Percentiles rank a stretch among this genome's conserved stretches.
phyloP scores from a whole-genome alignment of 1,140 invertebrate genomes.

The Chironomus striatipennis region DNA sequence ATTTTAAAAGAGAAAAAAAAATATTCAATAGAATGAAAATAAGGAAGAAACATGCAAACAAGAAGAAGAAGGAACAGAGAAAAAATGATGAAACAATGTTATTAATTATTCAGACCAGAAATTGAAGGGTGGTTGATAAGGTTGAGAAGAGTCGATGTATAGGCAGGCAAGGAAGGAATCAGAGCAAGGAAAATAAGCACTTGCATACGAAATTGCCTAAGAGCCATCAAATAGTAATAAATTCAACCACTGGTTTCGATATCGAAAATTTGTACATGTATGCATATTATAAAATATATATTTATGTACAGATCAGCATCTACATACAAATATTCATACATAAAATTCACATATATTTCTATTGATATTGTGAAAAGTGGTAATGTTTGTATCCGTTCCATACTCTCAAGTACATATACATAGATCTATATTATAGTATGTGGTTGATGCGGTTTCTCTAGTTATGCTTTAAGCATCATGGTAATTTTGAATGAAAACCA shows the following conservation, averaged over 20 bases:
- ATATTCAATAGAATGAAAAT: background rate
- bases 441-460: background rate
- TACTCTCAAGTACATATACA: too few species aligned
- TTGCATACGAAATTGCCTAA: background rate
- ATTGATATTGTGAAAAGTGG: background rate
- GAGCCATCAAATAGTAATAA: constrained; percentile 13
- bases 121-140: too few species aligned
- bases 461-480: too few species aligned
- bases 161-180: background rate
- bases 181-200: background rate
- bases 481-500: too few species aligned
- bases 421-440: background rate
- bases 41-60: background rate
- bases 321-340: background rate
- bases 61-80: background rate
- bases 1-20: background rate
- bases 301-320: too few species aligned
- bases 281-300: too few species aligned
- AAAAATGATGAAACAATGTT: constrained; percentile 2
- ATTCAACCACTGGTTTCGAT: constrained; percentile 7
- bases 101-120: constrained; percentile 5
- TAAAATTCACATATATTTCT: background rate
- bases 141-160: background rate
- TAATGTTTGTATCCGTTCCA: too few species aligned
- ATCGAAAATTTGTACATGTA: background rate